phyloP scores from a whole-genome alignment of 2,888 invertebrate genomes.

The Ceraclea dissimilis region DNA sequence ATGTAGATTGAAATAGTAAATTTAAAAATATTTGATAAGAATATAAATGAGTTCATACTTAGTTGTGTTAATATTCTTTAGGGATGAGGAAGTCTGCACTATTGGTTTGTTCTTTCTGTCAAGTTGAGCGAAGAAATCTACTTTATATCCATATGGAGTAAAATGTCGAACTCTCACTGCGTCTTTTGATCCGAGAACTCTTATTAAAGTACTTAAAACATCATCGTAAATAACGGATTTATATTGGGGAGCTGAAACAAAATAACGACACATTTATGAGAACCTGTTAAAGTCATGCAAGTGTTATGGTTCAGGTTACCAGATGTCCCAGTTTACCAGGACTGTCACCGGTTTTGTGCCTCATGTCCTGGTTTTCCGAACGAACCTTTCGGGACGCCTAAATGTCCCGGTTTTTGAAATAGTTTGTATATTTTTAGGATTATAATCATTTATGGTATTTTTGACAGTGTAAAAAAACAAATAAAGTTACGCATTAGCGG shows the following conservation, averaged over 20 bases:
- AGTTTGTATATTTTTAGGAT: not conserved
- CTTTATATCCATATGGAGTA: constrained; percentile 22
- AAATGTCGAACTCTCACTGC: constrained; percentile 11
- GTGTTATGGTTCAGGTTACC: no score
- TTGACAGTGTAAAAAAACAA: no score
- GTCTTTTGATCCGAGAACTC: constrained; percentile 6
- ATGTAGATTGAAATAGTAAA: no score
- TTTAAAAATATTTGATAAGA: no score
- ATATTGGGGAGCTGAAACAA: constrained; percentile 13
- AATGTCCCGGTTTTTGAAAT: no score
- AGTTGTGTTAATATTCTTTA: not conserved
- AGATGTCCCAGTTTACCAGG: no score
- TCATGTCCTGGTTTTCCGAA: no score
- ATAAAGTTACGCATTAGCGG: no score
- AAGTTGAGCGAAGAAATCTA: constrained; percentile 20
- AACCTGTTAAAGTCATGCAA: not conserved
- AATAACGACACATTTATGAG: not conserved
- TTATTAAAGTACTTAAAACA: constrained; percentile 15
- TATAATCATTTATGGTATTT: no score
- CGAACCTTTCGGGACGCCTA: no score
- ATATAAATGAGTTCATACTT: not conserved
- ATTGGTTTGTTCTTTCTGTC: constrained; percentile 13
- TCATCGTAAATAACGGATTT: constrained; percentile 18
- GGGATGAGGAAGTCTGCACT: not conserved
- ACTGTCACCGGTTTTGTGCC: no score